Base-by-base conservation (phyloP, 1,140 invertebrate genomes). In the Scaptodrosophila lebanonensis region DNA sequence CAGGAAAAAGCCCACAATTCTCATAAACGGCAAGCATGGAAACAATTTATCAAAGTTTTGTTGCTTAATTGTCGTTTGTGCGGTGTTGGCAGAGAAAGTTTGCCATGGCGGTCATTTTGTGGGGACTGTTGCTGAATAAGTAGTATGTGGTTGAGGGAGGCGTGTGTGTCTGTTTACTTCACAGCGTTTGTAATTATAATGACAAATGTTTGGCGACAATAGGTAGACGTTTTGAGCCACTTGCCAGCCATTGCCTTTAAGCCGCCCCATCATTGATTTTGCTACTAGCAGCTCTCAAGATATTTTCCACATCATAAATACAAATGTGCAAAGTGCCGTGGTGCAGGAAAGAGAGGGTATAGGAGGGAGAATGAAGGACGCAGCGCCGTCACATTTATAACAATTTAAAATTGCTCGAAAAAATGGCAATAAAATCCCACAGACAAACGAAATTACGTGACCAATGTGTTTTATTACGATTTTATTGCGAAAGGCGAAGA, bases 401-500 rank as follows among this genome's bases (percentile, higher is more conserved):
- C 75, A 82, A 77, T 82, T 84, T 84, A 82, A 82, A 82, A 76
- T 82, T 76, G 70, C 67, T 76, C 59, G 70, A 84, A 79, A 83
- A 83, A 83, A 83, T 83, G 73, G 66, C 83, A 85, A 85, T 85
- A 85, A 85, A 85, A 85, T 85, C 83, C 79, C 83, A 77, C 75
- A 84, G 84, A 84, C 79, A 85, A 84, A 84, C 75, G 75, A 79
- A 86, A 85, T 84, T 84, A 86, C 84, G 84, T 86, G 84, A 86
- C 84, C 79, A 84, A 86, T 85, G 84, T 85, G 71, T 86, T 86
- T 86, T 86, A 86, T 85, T 83, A 77, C 84, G 71, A 86, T 86
- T 86, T 86, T 86, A 85, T 85, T 83, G 77, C 83, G 72, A 82
- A 77, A 83, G 66, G 73, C 75, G 76, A 66, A 79, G 75, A 79